Percentiles rank a stretch among this genome's conserved stretches.
Evolutionary conservation across 2,888 invertebrate species (phyloP).

Genomic region (Chaetoderma sp.): DNA sequence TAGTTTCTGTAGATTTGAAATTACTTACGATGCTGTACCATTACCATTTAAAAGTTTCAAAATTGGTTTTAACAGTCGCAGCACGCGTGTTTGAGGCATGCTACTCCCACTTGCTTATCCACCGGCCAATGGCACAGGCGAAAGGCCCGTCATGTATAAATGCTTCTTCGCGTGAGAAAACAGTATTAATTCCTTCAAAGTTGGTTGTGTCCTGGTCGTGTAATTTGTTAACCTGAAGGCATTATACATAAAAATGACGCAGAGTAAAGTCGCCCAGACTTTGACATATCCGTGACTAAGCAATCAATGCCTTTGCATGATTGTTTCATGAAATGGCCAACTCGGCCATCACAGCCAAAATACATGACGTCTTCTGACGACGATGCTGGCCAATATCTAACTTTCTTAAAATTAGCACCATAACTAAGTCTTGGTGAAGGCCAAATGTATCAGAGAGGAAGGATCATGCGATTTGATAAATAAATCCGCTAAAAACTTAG

Average conservation of each 20-base stretch:
- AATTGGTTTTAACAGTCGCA: conserved; percentile 71
- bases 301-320: conserved; percentile 52
- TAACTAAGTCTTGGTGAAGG: conserved; percentile 74
- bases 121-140: no score
- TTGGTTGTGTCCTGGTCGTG: conserved; percentile 38
- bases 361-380: conserved; percentile 69
- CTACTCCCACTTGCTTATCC: conserved; percentile 7
- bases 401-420: conserved; percentile 74
- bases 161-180: conserved; percentile 49
- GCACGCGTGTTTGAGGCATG: conserved; percentile 21
- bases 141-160: conserved; percentile 3
- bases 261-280: conserved; percentile 73
- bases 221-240: conserved; percentile 71
- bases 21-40: conserved; percentile 68
- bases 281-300: conserved; percentile 73
- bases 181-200: conserved; percentile 36
- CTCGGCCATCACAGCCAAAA: conserved; percentile 67
- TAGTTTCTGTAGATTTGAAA: no score
- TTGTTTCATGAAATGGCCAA: conserved; percentile 69
- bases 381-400: conserved; percentile 72
- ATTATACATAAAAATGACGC: conserved; percentile 73
- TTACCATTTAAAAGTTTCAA: conserved; percentile 70
- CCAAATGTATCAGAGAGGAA: conserved; percentile 74
- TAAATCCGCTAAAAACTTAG: conserved; percentile 71
- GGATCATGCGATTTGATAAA: conserved; percentile 75